Evolutionary conservation across 1,140 invertebrate species (phyloP), one percentile per base, ranked within the genome.

Genomic region (Tetragonula clypearis): DNA sequence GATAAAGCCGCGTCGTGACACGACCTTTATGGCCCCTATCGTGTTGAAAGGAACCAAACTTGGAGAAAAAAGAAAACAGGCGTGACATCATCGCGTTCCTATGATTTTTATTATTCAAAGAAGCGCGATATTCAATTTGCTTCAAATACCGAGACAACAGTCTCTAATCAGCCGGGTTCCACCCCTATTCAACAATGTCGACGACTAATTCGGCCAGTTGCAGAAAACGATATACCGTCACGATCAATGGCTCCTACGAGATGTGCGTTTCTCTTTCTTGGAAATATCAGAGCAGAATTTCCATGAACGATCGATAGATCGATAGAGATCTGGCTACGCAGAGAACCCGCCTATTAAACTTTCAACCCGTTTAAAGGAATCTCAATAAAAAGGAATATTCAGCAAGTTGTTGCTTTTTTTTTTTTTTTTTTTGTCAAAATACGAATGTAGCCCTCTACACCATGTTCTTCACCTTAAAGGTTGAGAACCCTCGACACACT

Each of bases 251-350:
- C 30, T 30, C 30, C 19, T 6, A 41, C 11, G 8, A 56, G 14
- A 78, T 41, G 19, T 41, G 19, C 19, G 35, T 83, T 26, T 6
- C 35, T 30, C n/a, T 19, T 1, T n/a, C n/a, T n/a, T 23, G 19
- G 19, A 77, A 56, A 71, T 78, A 71, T 62, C 17, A 26, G 3
- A 35, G n/a, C 73, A 84, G 56, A 84, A 71, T 79, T 84, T 84
- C 75, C 66, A 84, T 21, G 71, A 12, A 17, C 66, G 56, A 84
- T 84, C 82, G 41, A 79, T 84, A 84, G 30, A 79, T 83, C 41
- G 30, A 30, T 30, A 30, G 30, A 30, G 30, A 30, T 77, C 19
- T 21, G n/a, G 23, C 58, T 15, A 11, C 49, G 53, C 73, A 71
- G 56, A 17, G 9, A 9, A 49, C 30, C 30, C 26, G 17, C 41